phyloP scores from a whole-genome alignment of 2,797 vertebrate species.

The Eleutherodactylus coqui region DNA sequence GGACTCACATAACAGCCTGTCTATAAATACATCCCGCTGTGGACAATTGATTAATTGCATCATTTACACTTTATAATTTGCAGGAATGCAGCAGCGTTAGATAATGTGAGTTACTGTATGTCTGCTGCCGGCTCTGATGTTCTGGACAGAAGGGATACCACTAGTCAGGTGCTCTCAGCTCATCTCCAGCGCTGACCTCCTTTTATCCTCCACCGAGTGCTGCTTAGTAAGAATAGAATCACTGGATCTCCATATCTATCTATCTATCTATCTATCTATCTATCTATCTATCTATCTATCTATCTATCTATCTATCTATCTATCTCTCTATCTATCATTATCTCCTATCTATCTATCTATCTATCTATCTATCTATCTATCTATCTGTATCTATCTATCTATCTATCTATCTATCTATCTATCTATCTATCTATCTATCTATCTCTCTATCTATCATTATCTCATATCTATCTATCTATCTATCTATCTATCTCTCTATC shows the following conservation, averaged over 20 bases:
- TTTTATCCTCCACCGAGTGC: too few relatives aligned
- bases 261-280: conserved; percentile 25
- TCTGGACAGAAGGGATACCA: neutral
- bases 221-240: neutral
- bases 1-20: conserved; percentile 16
- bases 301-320: too few relatives aligned
- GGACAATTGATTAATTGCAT: conserved; percentile 61
- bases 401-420: too few relatives aligned
- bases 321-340: too few relatives aligned
- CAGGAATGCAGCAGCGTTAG: conserved; percentile 18
- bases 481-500: too few relatives aligned
- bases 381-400: too few relatives aligned
- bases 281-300: conserved; percentile 1
- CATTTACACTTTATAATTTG: conserved; percentile 59
- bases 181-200: neutral
- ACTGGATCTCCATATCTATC: neutral
- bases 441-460: too few relatives aligned
- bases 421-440: too few relatives aligned
- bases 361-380: too few relatives aligned
- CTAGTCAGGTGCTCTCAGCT: conserved; percentile 16
- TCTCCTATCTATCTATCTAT: too few relatives aligned
- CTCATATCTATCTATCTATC: too few relatives aligned
- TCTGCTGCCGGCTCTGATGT: conserved; percentile 17
- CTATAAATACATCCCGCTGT: conserved; percentile 53
- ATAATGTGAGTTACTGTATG: neutral